These are phyloP conservation scores for Xiphydria camelus DNA, from an alignment of 2,888 invertebrate genomes.

Conservation along the genomic window DNA sequence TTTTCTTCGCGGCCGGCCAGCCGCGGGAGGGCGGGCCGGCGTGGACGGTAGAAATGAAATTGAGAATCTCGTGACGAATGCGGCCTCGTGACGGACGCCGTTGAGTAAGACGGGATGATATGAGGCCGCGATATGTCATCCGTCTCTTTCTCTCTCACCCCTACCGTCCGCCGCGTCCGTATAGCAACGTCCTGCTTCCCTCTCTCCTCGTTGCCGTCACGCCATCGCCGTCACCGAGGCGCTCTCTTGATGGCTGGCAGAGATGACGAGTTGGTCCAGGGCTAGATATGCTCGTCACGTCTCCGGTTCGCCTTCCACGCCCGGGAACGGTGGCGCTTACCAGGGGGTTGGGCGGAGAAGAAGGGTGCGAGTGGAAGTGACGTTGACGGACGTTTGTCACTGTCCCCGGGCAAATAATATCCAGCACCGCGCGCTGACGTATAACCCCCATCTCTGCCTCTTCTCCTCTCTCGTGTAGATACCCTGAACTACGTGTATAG, in stretches of 20 bases:
- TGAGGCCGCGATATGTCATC: conserved; percentile 41
- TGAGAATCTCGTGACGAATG: conserved; percentile 11
- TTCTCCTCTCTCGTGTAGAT: conserved; percentile 4
- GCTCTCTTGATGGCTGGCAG: conserved; percentile 40
- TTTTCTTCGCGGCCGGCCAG: too few species aligned
- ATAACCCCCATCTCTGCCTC: neutral
- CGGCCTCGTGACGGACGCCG: conserved; percentile 31
- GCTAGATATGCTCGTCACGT: conserved; percentile 56
- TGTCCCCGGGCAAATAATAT: conserved; percentile 56
- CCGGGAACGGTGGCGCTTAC: conserved; percentile 22
- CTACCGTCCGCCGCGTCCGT: conserved; percentile 16
- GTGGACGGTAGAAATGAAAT: conserved; percentile 1
- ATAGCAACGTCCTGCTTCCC: neutral
- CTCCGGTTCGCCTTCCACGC: conserved; percentile 41
- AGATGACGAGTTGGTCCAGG: conserved; percentile 51
- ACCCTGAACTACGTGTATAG: neutral
- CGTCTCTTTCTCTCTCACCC: conserved; percentile 22
- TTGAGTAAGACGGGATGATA: conserved; percentile 39
- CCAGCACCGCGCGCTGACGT: conserved; percentile 36
- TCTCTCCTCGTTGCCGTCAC: conserved; percentile 11
- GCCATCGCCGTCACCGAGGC: conserved; percentile 10
- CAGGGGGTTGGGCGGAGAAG: conserved; percentile 23
- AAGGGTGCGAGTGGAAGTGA: conserved; percentile 46
- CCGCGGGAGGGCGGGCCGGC: too few species aligned
- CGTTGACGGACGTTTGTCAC: conserved; percentile 57